Evolutionary conservation across 2,888 invertebrate genomes (phyloP).

Genomic region (Eupithecia exiguata): DNA sequence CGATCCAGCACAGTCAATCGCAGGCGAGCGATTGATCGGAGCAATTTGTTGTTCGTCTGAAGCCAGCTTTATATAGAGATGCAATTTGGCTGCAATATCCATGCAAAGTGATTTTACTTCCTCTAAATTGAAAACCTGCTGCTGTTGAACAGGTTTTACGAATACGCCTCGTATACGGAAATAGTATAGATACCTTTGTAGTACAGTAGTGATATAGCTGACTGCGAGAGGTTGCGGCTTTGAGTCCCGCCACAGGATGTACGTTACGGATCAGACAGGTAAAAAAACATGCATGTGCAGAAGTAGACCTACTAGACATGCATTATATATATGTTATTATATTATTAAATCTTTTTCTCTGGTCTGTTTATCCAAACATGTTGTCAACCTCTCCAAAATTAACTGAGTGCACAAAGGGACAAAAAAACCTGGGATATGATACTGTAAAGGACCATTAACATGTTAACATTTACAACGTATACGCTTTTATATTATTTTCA

Average conservation of each 20-base stretch:
- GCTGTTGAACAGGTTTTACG: background rate
- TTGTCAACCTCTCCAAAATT: constrained; percentile 13
- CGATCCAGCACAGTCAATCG: constrained; percentile 37
- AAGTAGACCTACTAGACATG: too few relatives aligned
- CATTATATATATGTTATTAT: too few relatives aligned
- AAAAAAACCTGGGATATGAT: constrained; percentile 34
- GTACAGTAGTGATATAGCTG: background rate
- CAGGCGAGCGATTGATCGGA: constrained; percentile 50
- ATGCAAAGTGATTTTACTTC: constrained; percentile 66
- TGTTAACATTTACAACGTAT: constrained; percentile 39
- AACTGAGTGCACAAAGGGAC: constrained; percentile 31
- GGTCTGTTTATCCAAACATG: background rate
- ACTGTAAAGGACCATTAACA: constrained; percentile 40
- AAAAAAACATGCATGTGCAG: too few relatives aligned
- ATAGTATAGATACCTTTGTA: background rate
- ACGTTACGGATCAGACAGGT: too few relatives aligned
- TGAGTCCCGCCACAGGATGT: background rate
- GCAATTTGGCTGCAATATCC: constrained; percentile 68
- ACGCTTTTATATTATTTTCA: constrained; percentile 45
- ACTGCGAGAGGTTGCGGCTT: background rate
- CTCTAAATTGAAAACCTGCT: constrained; percentile 9
- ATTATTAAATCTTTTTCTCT: too few relatives aligned
- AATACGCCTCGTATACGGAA: background rate
- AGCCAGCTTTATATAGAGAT: constrained; percentile 52
- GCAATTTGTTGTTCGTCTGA: constrained; percentile 54